Evolutionary conservation across 2,888 invertebrate genomes (phyloP).

Genomic region (Hybos culiciformis): DNA sequence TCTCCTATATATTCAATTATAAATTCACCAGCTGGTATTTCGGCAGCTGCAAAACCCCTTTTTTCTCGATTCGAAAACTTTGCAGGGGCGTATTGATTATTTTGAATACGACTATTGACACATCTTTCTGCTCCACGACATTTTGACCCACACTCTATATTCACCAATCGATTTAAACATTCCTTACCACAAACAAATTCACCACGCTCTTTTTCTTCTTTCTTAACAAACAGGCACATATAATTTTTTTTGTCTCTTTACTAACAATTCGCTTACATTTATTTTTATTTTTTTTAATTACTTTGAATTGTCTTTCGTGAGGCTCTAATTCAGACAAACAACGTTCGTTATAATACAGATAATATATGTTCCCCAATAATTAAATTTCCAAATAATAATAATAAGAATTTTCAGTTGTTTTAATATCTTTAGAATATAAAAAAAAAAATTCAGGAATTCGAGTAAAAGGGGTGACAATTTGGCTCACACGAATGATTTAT

Average conservation of each 20-base stretch:
- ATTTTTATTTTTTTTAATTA: constrained; percentile 76
- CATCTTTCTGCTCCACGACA: constrained; percentile 84
- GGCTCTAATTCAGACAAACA: too few relatives aligned
- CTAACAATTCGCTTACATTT: constrained; percentile 70
- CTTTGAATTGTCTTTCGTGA: constrained; percentile 64
- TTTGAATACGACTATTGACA: constrained; percentile 89
- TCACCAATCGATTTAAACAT: constrained; percentile 90
- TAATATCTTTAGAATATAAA: too few relatives aligned
- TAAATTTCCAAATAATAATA: too few relatives aligned
- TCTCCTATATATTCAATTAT: constrained; percentile 99
- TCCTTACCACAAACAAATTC: constrained; percentile 88
- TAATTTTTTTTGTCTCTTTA: constrained; percentile 86
- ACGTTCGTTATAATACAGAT: too few relatives aligned
- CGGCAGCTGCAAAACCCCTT: constrained; percentile 60
- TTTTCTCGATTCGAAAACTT: constrained; percentile 83
- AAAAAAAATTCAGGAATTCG: too few relatives aligned
- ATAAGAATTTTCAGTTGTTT: too few relatives aligned
- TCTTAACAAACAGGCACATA: constrained; percentile 86
- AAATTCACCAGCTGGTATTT: constrained; percentile 56
- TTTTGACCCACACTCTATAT: constrained; percentile 92
- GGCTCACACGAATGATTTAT: too few relatives aligned
- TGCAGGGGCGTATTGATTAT: constrained; percentile 66
- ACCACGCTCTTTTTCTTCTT: constrained; percentile 73
- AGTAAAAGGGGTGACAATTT: too few relatives aligned
- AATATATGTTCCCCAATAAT: too few relatives aligned